Evolutionary conservation across 1,140 invertebrate genomes (phyloP), one percentile per base, ranked within the genome.

Genomic region (Microplitis demolitor): DNA sequence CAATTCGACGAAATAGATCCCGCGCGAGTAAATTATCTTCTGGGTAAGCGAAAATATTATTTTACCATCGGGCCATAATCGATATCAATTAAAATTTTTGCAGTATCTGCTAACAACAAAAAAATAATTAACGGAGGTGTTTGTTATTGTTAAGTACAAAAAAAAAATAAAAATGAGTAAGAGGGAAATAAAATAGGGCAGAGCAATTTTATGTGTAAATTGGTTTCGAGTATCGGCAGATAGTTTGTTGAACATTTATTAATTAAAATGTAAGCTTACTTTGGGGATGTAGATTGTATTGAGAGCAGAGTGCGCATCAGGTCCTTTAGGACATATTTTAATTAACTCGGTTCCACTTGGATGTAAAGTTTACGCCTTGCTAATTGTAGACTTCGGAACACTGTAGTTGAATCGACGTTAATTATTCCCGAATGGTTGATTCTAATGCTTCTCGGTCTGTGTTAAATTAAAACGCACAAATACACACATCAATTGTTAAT

Each of bases 11-110:
- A 84, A 64, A 82, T 93, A 11, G 90, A 92, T 76, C 83, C 89
- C 0, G 80, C 89, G 11, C 87, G 89, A 39, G 90, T 92, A 0
- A 93, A 94, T 66, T 92, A 93, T 81, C 84, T 95, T 4, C 82
- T 95, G 13, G 93, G 93, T 88, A 88, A 74, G 13, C 61, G 72
- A 66, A 33, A 58, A 39, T 24, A 66, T 45, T 11, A 45, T 45
- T 45, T 45, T 45, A 45, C 6, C 11, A 6, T 6, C 24, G 24
- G 24, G 1, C 24, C 5, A 45, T 11, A 8, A 6, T 45, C 8
- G 0, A 45, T 45, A 45, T 45, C 11, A 45, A 45, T 45, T 45
- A 45, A 11, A 45, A 45, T 45, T 45, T 11, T 3, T 45, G 39
- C 39, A 45, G 6, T 6, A 8, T 45, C 6, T 3, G 8, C 24